Evolutionary conservation across 2,888 invertebrate genomes (phyloP).

Genomic region (Ceriagrion tenellum): DNA sequence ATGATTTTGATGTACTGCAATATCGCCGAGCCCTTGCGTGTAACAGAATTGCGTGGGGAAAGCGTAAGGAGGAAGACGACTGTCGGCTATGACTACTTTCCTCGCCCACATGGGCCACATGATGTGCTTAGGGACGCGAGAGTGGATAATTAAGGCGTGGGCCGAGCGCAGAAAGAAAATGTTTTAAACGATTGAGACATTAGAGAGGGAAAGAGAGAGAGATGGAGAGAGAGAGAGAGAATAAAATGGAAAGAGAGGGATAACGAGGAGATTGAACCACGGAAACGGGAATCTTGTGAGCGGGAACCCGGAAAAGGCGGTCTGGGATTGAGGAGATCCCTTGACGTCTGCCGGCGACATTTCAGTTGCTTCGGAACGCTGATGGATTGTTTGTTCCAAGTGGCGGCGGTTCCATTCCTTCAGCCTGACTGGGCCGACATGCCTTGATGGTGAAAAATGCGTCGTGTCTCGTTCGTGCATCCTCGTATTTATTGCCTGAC

Average conservation of each 20-base stretch:
- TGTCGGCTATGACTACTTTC: neutral
- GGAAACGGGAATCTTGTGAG: neutral
- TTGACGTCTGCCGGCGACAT: neutral
- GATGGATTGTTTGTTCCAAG: neutral
- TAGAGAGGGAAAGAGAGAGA: neutral
- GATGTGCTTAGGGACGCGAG: neutral
- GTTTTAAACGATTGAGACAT: constrained; percentile 29
- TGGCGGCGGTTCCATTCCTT: neutral
- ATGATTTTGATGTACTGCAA: too few relatives aligned
- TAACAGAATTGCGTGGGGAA: neutral
- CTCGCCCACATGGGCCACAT: neutral
- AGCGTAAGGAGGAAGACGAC: neutral
- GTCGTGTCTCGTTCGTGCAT: neutral
- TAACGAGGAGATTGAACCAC: neutral
- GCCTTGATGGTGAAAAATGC: neutral
- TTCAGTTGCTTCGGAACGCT: neutral
- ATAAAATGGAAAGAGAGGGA: neutral
- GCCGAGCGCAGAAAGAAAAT: neutral
- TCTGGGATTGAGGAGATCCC: neutral
- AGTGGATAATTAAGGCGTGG: constrained; percentile 32
- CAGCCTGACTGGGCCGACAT: neutral
- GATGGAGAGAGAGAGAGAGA: neutral
- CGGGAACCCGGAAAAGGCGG: neutral
- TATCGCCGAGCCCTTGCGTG: neutral
- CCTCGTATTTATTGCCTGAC: too few relatives aligned